Evolutionary conservation across 2,113 vertebrate species (phyloP).

Genomic region (Phocoena phocoena): DNA sequence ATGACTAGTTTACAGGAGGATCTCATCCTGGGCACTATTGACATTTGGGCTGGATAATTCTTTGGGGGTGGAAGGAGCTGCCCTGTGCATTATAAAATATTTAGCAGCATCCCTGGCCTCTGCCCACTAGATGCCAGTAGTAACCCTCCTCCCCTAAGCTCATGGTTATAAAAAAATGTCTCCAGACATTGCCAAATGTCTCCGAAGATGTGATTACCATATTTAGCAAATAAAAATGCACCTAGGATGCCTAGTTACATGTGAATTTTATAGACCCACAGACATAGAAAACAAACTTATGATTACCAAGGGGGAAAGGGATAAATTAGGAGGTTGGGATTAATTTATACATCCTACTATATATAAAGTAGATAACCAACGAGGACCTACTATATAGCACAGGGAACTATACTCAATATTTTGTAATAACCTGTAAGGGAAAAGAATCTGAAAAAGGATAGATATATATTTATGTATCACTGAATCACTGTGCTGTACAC

Average conservation of each 20-base stretch:
- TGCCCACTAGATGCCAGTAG: not conserved
- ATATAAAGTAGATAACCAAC: not conserved
- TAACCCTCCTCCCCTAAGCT: not conserved
- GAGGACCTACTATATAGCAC: not conserved
- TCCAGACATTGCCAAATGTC: not conserved
- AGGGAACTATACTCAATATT: too few relatives aligned
- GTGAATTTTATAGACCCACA: not conserved
- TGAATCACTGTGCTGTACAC: not conserved
- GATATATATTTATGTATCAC: too few relatives aligned
- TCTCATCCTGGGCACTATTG: not conserved
- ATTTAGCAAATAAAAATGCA: not conserved
- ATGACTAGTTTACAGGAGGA: not conserved
- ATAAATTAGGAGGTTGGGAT: not conserved
- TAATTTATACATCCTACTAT: not conserved
- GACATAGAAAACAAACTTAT: not conserved
- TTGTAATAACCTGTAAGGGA: too few relatives aligned
- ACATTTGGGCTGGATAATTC: not conserved
- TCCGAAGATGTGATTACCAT: not conserved
- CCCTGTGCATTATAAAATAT: not conserved
- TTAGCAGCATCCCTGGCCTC: not conserved
- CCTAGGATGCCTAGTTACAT: not conserved
- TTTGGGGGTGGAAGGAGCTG: too few relatives aligned
- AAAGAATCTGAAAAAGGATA: too few relatives aligned
- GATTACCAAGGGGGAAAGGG: not conserved
- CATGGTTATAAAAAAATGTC: not conserved